Conservation (phyloP, 2,888 invertebrate genomes). For the Zhengitettix transpicula region DNA sequence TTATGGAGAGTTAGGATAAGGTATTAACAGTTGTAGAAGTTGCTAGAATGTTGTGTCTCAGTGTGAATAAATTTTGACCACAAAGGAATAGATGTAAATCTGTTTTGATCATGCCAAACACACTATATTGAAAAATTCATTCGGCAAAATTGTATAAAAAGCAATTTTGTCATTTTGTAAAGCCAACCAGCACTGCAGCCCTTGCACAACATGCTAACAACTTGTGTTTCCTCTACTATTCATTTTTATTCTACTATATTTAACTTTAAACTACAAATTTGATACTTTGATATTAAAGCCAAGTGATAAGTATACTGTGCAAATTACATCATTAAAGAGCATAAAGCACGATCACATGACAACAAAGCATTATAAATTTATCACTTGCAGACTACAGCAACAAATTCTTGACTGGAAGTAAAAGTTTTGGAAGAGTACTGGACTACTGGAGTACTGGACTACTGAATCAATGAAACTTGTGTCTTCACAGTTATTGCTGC, state of each 20-base stretch:
- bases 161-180: conserved; percentile 7
- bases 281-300: conserved; percentile 8
- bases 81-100: not conserved
- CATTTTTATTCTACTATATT: conserved; percentile 6
- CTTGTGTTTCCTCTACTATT: conserved; percentile 18
- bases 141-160: conserved; percentile 1
- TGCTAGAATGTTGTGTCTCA: conserved; percentile 32
- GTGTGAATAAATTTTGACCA: not conserved
- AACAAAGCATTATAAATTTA: conserved; percentile 9
- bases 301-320: conserved; percentile 13
- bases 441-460: conserved; percentile 11
- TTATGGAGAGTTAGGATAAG: conserved; percentile 30
- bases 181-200: conserved; percentile 17
- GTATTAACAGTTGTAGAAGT: conserved; percentile 19
- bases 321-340: conserved; percentile 13
- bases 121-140: conserved; percentile 5
- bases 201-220: conserved; percentile 34
- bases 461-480: too few species aligned
- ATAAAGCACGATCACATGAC: conserved; percentile 16
- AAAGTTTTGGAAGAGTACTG: conserved; percentile 17
- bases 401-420: not conserved
- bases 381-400: conserved; percentile 9
- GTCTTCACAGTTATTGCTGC: too few species aligned
- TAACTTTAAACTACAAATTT: conserved; percentile 6
- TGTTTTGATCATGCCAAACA: conserved; percentile 8